Percentiles rank a stretch among this genome's conserved stretches.
These are phyloP conservation scores for Alces alces DNA, from an alignment of 2,113 vertebrate genomes.

Conservation along the genomic window DNA sequence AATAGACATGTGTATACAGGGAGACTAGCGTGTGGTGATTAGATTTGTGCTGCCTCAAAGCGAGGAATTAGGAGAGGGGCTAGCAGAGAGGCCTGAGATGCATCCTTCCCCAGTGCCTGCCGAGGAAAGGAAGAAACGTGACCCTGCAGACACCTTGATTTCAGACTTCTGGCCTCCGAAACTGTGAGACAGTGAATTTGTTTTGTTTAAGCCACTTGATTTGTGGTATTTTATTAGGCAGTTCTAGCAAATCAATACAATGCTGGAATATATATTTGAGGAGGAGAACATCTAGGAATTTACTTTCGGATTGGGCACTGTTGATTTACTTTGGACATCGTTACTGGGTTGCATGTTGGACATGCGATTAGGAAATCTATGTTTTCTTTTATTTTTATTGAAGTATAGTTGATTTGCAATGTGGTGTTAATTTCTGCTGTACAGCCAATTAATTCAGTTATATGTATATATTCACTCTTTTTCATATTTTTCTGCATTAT, in stretches of 20 bases:
- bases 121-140: not conserved
- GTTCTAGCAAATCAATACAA: not conserved
- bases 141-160: not conserved
- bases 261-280: constrained; percentile 92
- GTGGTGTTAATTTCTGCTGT: too few relatives aligned
- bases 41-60: not conserved
- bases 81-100: not conserved
- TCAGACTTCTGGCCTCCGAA: not conserved
- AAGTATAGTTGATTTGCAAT: too few relatives aligned
- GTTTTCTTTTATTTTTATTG: constrained; percentile 72
- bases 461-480: too few relatives aligned
- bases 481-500: too few relatives aligned
- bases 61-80: not conserved
- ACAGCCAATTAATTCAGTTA: too few relatives aligned
- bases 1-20: not conserved
- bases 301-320: constrained; percentile 95
- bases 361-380: constrained; percentile 93
- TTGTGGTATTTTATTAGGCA: not conserved
- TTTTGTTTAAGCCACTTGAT: not conserved
- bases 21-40: not conserved
- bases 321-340: constrained; percentile 92
- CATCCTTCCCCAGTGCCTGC: not conserved
- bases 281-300: constrained; percentile 92
- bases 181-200: not conserved
- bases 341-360: constrained; percentile 92